Base-by-base conservation (phyloP, 2,113 vertebrate species). In the Gymnobelideus leadbeateri region DNA sequence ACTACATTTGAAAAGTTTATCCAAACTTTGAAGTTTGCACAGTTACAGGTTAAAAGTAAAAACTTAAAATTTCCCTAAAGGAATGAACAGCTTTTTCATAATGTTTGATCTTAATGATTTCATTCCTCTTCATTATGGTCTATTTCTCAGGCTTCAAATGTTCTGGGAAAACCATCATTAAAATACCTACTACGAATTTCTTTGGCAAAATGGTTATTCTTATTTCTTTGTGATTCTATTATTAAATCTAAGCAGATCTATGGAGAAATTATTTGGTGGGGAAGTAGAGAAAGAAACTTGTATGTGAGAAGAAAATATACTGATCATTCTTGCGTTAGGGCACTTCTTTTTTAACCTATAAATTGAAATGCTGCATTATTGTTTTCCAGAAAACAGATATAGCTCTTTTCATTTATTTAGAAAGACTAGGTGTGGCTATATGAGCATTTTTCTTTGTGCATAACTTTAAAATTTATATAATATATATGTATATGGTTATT, bases 161-260 rank as follows among this genome's bases (percentile, higher is more conserved):
- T 68, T 49, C 89, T 50, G 43, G 23, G 46, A 90, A 90, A 25
- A n/a, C 3, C 0, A n/a, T 77, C 37, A n/a, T 77, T 77, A 19
- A 77, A 77, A n/a, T 77, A n/a, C 0, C 16, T 16, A n/a, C 37
- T 6, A 16, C 8, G 49, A 50, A 47, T 95, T 3, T 3, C 55
- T 11, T 96, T 91, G 12, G 95, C 24, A 97, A 97, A 97, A 96
- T 90, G 31, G 89, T 90, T 94, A 93, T 92, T 96, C n/a, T 91
- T 90, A 96, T 77, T 23, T 93, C 77, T n/a, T 92, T 92, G 94
- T 77, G 28, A 53, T 92, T 53, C 0, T 94, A 5, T 16, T 94
- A 24, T 91, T 96, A 61, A 53, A 92, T 91, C 95, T 96, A 89
- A 47, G 89, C 47, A 92, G 26, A 89, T 47, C 93, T 26, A n/a